Evolutionary conservation across 2,888 invertebrate genomes (phyloP).

Genomic region (Sinopyrophorus schimmeli): DNA sequence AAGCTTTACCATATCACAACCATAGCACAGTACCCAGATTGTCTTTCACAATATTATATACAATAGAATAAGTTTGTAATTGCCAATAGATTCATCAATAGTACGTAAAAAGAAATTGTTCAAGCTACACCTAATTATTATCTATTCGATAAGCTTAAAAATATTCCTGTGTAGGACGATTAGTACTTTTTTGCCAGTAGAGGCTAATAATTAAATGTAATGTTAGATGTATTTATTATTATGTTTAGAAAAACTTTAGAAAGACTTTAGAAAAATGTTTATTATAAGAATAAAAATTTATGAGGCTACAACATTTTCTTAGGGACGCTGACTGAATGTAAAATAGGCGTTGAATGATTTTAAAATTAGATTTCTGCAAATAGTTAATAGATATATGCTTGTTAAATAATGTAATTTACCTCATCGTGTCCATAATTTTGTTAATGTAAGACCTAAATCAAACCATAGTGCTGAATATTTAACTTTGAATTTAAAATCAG

Average conservation of each 20-base stretch:
- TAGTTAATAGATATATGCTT: too few species aligned
- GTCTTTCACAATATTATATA: slow-evolving; percentile 22
- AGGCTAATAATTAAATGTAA: slow-evolving; percentile 26
- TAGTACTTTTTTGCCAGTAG: slow-evolving; percentile 21
- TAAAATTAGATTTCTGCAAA: too few species aligned
- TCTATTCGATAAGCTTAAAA: not conserved
- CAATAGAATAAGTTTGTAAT: not conserved
- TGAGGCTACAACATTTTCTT: too few species aligned
- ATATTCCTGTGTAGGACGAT: slow-evolving; percentile 5
- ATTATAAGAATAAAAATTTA: too few species aligned
- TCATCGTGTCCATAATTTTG: too few species aligned
- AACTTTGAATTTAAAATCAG: too few species aligned
- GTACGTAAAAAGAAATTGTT: not conserved
- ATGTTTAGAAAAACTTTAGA: slow-evolving; percentile 3
- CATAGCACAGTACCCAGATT: slow-evolving; percentile 21
- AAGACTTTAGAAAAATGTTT: too few species aligned
- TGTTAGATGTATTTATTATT: slow-evolving; percentile 12
- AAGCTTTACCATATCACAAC: slow-evolving; percentile 15
- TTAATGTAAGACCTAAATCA: too few species aligned
- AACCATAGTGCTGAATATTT: too few species aligned
- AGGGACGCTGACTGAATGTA: too few species aligned
- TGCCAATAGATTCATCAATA: slow-evolving; percentile 11
- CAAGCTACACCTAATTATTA: slow-evolving; percentile 1
- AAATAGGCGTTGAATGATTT: too few species aligned
- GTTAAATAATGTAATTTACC: too few species aligned